Base-by-base conservation (phyloP, 2,797 vertebrate genomes). In the Muscicapa comitata region DNA sequence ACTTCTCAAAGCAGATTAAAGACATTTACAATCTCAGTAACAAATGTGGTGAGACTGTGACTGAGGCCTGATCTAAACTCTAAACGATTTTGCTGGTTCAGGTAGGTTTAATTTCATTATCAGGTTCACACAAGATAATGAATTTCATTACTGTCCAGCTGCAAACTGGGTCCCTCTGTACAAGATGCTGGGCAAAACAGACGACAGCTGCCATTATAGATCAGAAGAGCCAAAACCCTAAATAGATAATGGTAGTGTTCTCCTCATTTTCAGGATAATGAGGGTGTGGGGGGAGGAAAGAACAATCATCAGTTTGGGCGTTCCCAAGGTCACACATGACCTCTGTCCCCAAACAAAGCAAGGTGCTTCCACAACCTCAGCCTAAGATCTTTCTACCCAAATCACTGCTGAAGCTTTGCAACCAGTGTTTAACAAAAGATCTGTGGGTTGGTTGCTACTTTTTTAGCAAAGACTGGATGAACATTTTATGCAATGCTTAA, bases 381-480 rank as follows among this genome's bases (percentile, higher is more conserved):
- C 20, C 35, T 54, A 37, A 86, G 40, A 68, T 48, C 37, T 6
- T 62, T 58, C 35, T 16, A 83, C 10, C 28, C 54, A 91, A 90
- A 51, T 6, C 54, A 26, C 62, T 75, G 68, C 51, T 5, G 3
- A 83, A 92, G 58, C 40, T n/a, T 55, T 76, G 24, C 51, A 68
- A 57, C 7, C 38, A 65, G 48, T 6, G 13, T 93, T 74, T 43
- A 92, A 77, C 86, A 86, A 94, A 93, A n/a, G 28, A 54, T 16
- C 53, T 51, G 66, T 58, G 50, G 47, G 57, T n/a, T 90, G 58
- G 38, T 29, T 88, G 50, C 38, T 93, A 77, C 50, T 84, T 85
- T 95, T 94, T 90, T 76, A 91, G 82, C 37, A 90, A 88, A 83
- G 78, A 38, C 35, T 35, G 62, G 72, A 43, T 55, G 83, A 96